Evolutionary conservation across 2,888 invertebrate species (phyloP).

Genomic region (Drosophila anomalata): DNA sequence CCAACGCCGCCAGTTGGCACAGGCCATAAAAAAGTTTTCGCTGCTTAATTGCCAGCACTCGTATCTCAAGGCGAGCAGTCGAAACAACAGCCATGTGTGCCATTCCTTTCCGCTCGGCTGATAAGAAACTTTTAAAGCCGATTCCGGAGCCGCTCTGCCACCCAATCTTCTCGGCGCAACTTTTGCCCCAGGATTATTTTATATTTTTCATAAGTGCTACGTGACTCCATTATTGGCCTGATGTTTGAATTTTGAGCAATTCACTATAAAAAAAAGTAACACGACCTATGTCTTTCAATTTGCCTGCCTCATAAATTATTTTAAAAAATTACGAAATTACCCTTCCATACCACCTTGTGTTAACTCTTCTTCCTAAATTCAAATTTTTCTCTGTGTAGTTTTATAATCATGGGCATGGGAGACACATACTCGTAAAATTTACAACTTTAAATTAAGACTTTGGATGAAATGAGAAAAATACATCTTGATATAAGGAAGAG

Average conservation of each 20-base stretch:
- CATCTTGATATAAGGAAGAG: not conserved
- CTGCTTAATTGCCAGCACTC: slow-evolving; percentile 46
- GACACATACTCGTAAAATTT: not conserved
- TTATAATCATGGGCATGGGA: not conserved
- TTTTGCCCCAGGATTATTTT: slow-evolving; percentile 75
- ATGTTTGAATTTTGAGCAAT: slow-evolving; percentile 23
- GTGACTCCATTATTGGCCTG: slow-evolving; percentile 78
- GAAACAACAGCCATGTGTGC: slow-evolving; percentile 21
- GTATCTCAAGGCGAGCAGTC: slow-evolving; percentile 35
- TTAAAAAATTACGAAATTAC: too few relatives aligned
- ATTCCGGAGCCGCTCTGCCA: slow-evolving; percentile 16
- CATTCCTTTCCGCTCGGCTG: slow-evolving; percentile 4
- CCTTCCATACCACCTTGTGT: too few relatives aligned
- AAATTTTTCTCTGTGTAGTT: not conserved
- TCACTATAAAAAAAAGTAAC: slow-evolving; percentile 12
- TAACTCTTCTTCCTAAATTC: too few relatives aligned
- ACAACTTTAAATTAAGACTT: not conserved
- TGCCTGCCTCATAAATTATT: not conserved
- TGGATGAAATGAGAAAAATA: not conserved
- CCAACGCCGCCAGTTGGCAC: slow-evolving; percentile 15
- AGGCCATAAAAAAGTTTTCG: slow-evolving; percentile 47
- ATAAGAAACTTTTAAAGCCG: slow-evolving; percentile 69
- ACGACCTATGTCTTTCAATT: not conserved
- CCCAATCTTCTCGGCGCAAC: slow-evolving; percentile 37
- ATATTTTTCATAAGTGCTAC: slow-evolving; percentile 81